phyloP scores from a whole-genome alignment of 1,140 invertebrate species.

The Lordiphosa clarofinis region DNA sequence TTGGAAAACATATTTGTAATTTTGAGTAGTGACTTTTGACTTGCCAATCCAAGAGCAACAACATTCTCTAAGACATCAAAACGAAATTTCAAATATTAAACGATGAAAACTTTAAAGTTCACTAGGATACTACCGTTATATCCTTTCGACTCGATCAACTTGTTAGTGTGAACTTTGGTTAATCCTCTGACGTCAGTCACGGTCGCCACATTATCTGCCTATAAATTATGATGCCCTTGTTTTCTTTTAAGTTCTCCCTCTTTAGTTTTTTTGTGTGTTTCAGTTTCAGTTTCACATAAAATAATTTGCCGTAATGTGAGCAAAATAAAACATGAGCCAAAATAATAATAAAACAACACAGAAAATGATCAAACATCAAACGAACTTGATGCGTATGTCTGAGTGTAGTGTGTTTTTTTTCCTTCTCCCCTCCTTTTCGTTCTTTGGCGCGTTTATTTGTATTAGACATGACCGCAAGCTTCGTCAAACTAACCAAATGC shows the following conservation, averaged over 20 bases:
- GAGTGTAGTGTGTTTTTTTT: conserved; percentile 4
- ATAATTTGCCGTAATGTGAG: conserved; percentile 30
- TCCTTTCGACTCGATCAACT: too few relatives aligned
- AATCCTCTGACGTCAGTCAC: too few relatives aligned
- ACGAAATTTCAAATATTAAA: too few relatives aligned
- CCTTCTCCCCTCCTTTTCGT: neutral
- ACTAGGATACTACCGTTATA: too few relatives aligned
- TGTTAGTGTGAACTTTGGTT: too few relatives aligned
- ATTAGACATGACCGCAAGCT: conserved; percentile 56
- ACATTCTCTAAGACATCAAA: too few relatives aligned
- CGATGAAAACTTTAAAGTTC: too few relatives aligned
- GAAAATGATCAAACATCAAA: conserved; percentile 16
- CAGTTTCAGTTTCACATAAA: conserved; percentile 26
- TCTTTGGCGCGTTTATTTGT: conserved; percentile 47
- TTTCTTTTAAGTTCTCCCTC: neutral
- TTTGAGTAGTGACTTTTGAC: too few relatives aligned
- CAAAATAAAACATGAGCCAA: conserved; percentile 19
- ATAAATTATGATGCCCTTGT: too few relatives aligned
- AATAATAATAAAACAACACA: neutral
- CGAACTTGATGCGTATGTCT: conserved; percentile 27
- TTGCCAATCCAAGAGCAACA: too few relatives aligned
- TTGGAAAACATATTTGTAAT: too few relatives aligned
- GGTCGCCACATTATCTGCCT: too few relatives aligned
- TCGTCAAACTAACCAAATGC: conserved; percentile 34
- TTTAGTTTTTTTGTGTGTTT: conserved; percentile 38